Evolutionary conservation across 2,113 vertebrate species (phyloP), one percentile per base, ranked within the genome.

Genomic region (Nansenia antarctica): DNA sequence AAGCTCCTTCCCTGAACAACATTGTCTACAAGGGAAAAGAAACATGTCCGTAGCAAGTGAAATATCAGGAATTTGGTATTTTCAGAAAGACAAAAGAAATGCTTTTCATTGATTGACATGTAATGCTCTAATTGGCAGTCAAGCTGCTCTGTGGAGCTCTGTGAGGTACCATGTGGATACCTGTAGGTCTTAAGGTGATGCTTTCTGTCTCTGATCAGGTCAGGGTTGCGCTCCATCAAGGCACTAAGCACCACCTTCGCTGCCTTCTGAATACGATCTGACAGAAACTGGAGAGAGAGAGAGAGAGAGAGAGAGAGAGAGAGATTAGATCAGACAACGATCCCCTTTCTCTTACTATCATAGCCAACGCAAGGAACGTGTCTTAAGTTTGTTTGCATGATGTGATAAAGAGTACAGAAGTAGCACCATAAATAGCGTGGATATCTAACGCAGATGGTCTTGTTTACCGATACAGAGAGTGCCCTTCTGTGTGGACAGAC

Each of bases 1-100:
- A 31, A 99, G 88, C 18, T 98, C 96, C 72, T 93, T 94, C 15
- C 96, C 96, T 0, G 95, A 95, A 73, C 94, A 94, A 72, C 96
- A 98, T 1, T 94, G 95, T 87, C 96, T 98, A 73, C 1, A n/a
- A 59, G 18, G 45, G 14, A 8, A 9, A 20, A 49, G 47, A 20
- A 8, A 55, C 9, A 55, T 24, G 27, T 53, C 20, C 24, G 29
- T n/a, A n/a, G n/a, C 30, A 55, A 15, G 24, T 5, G n/a, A 55
- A 26, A 3, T 0, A 14, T 14, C 20, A 24, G 26, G 53, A 2
- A 27, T 55, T 8, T 54, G n/a, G 8, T 0, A 22, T 14, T 26
- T n/a, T 55, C 9, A 26, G 24, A 55, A 49, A 49, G 18, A 49
- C n/a, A 49, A 49, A 49, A 37, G 11, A 11, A 15, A 9, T 2